phyloP scores from a whole-genome alignment of 2,113 vertebrate species.

The human region DNA sequence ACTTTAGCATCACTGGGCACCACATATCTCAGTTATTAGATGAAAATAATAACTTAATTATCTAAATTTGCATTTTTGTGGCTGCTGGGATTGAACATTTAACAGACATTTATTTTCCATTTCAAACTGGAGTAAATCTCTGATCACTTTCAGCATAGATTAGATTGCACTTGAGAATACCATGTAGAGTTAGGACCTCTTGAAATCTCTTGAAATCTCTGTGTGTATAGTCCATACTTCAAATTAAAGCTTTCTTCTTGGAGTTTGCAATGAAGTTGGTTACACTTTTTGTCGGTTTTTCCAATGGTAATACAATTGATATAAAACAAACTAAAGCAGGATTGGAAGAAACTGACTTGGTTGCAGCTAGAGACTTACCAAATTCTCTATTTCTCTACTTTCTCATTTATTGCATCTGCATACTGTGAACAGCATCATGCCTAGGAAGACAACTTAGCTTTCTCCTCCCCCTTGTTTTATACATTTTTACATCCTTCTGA shows the following conservation, averaged over 20 bases:
- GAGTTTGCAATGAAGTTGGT: neutral
- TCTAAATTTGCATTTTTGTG: neutral
- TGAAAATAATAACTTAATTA: neutral
- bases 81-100: neutral
- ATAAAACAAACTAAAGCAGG: neutral
- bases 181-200: neutral
- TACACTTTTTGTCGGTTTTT: neutral
- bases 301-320: neutral
- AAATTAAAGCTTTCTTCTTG: neutral
- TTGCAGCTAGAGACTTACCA: neutral
- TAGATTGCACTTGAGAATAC: neutral
- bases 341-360: neutral
- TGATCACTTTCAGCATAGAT: neutral
- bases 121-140: neutral
- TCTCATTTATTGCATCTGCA: accelerated
- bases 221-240: neutral
- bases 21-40: neutral
- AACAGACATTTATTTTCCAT: neutral
- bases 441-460: neutral
- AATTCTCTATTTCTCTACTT: neutral
- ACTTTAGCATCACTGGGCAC: neutral
- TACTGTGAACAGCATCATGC: accelerated
- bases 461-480: neutral
- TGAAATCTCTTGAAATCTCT: neutral
- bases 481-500: neutral